Base-by-base conservation (phyloP, 37 sponge, comb jelly and placozoan genomes). In the Eunapius fragilis region DNA sequence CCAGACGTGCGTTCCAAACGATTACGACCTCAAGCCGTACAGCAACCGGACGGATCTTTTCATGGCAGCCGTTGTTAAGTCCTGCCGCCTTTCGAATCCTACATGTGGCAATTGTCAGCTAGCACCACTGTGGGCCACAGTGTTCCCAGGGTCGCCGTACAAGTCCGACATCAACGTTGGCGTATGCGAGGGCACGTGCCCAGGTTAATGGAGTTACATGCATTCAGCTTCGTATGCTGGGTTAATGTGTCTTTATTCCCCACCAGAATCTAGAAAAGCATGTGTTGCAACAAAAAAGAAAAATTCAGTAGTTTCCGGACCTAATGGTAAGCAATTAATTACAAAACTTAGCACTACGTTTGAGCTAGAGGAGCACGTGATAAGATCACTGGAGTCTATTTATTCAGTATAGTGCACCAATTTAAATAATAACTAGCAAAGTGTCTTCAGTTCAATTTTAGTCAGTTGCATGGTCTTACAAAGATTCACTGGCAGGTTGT, bases 131-230 rank as follows among this genome's bases (percentile, higher is more conserved):
- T 79, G 31, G 26, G 23, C 82, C 32, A 71, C 74, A 31, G 6
- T 85, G 27, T 92, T 88, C 74, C 83, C 85, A 22, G 82, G 71
- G 17, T 81, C 89, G 0, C 73, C 80, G 23, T 85, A 85, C 41
- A 34, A 88, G 78, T 35, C 48, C 25, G 37, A 14, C 24, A 81
- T 92, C 37, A 89, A 92, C 45, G 82, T 89, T 47, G 85, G 85
- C 0, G 71, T 67, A 36, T 89, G 89, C 45, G 49, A n/a, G 13
- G 89, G 89, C 22, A 36, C 36, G 37, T 89, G 89, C 41, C 25
- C 30, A 22, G 78, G 76, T 30, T 2, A 68, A 13, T 71, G 5
- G 68, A 69, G 7, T 68, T 36, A 68, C 25, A 84, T 7, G 49
- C n/a, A n/a, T 41, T 22, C 30, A 35, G 19, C 35, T n/a, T 2